Conservation (phyloP, 2,113 vertebrate species). For the Calidris pygmaea region DNA sequence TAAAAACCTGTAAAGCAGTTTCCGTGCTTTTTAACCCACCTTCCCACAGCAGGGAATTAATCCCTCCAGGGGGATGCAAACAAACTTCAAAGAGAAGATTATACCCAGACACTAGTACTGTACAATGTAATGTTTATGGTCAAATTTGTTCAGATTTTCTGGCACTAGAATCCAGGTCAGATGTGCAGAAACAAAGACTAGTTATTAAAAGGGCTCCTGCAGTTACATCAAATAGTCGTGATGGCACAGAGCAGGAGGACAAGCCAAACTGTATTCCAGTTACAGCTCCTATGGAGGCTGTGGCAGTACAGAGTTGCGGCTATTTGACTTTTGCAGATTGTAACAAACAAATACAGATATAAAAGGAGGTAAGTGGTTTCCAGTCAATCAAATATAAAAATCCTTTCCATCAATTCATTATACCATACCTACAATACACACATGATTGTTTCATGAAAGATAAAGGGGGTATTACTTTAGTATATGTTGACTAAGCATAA, state of each 20-base stretch:
- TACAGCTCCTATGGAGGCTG: not conserved
- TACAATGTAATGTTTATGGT: conserved; percentile 72
- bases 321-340: not conserved
- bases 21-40: conserved; percentile 77
- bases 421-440: not conserved
- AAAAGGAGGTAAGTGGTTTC: not conserved
- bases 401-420: not conserved
- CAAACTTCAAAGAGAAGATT: conserved; percentile 81
- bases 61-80: conserved; percentile 75
- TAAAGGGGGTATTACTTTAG: not conserved
- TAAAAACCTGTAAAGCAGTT: conserved; percentile 77
- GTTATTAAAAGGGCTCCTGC: conserved; percentile 64
- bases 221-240: conserved; percentile 51
- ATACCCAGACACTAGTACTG: conserved; percentile 76
- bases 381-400: not conserved
- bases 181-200: conserved; percentile 66
- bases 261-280: conserved; percentile 13
- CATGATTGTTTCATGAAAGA: not conserved
- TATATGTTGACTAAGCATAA: not conserved
- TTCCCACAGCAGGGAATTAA: conserved; percentile 79
- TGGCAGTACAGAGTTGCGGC: not conserved
- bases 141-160: conserved; percentile 70
- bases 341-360: not conserved
- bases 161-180: conserved; percentile 69
- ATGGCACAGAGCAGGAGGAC: conserved; percentile 44